These are phyloP conservation scores for Nomada fucata DNA, from an alignment of 2,888 invertebrate species.

Conservation along the genomic window DNA sequence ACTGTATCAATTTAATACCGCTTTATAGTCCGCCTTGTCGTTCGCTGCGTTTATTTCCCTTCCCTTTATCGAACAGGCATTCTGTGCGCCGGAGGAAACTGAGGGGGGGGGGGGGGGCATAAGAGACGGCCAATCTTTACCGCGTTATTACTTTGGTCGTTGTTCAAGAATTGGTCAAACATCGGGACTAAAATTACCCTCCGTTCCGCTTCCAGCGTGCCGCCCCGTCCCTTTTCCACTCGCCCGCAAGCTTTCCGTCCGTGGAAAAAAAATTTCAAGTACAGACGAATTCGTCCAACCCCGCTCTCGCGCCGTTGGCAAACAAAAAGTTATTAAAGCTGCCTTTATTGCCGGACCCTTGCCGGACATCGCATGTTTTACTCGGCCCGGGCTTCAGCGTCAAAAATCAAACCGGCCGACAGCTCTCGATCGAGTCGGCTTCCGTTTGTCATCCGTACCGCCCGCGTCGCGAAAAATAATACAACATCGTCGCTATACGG, in stretches of 20 bases:
- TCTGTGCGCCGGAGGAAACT: background rate
- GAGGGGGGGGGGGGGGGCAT: background rate
- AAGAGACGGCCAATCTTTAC: conserved; percentile 27
- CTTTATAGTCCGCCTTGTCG: conserved; percentile 48
- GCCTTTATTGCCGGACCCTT: conserved; percentile 58
- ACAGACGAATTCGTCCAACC: conserved; percentile 51
- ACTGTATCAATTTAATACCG: conserved; percentile 76
- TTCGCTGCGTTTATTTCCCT: background rate
- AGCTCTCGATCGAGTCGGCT: background rate
- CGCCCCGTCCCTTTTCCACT: background rate
- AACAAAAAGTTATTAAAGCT: conserved; percentile 64
- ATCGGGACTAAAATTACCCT: conserved; percentile 65
- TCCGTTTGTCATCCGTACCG: background rate
- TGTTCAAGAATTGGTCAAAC: conserved; percentile 74
- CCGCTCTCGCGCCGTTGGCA: conserved; percentile 30
- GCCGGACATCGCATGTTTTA: conserved; percentile 28
- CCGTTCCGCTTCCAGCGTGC: background rate
- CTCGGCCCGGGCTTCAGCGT: conserved; percentile 43
- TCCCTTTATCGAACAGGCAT: conserved; percentile 6
- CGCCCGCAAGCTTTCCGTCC: too few relatives aligned
- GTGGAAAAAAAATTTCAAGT: conserved; percentile 44
- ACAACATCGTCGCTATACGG: too few relatives aligned
- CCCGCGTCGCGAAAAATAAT: too few relatives aligned
- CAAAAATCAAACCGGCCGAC: conserved; percentile 31
- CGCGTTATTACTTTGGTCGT: conserved; percentile 69